Conservation (phyloP, 2,113 vertebrate species). For the Mastomys coucha region DNA sequence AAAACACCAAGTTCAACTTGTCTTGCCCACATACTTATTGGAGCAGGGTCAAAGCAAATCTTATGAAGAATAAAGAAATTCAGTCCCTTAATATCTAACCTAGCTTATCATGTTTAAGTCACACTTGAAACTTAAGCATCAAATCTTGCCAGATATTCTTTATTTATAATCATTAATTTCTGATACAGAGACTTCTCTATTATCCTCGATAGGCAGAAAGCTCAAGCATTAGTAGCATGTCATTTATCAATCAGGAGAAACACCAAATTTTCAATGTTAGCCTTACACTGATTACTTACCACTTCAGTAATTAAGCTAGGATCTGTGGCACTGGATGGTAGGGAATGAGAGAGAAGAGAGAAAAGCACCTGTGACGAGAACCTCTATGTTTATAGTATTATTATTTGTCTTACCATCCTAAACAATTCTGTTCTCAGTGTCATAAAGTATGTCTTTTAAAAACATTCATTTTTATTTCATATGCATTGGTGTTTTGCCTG, state of each 20-base stretch:
- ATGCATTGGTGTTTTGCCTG: not conserved
- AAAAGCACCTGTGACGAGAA: not conserved
- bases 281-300: conserved; percentile 49
- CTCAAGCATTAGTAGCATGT: not conserved
- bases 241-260: conserved; percentile 22
- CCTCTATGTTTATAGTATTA: not conserved
- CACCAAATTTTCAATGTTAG: conserved; percentile 27
- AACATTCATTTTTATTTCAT: not conserved
- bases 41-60: not conserved
- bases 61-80: not conserved
- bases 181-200: not conserved
- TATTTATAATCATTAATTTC: not conserved
- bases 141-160: not conserved
- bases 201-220: not conserved
- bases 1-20: not conserved
- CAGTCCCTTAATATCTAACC: conserved; percentile 28
- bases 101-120: not conserved
- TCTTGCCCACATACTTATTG: not conserved
- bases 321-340: not conserved
- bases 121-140: conserved; percentile 11
- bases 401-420: not conserved
- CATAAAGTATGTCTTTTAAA: not conserved
- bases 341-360: not conserved
- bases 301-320: not conserved
- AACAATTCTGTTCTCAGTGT: not conserved